Evolutionary conservation across 2,113 vertebrate species (phyloP).

Genomic region (Alces alces): DNA sequence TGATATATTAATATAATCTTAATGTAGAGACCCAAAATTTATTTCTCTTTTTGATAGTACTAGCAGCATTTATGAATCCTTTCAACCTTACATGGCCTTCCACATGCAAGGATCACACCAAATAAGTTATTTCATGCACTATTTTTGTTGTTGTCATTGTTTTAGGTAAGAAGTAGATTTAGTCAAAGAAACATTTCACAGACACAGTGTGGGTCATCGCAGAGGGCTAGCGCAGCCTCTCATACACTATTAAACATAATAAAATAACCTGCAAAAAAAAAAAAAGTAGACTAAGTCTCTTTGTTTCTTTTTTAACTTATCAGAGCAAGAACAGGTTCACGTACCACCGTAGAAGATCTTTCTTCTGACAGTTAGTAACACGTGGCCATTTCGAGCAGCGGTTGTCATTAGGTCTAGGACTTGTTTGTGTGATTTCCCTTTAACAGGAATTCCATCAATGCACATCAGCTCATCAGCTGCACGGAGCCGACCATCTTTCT

Average conservation of each 20-base stretch:
- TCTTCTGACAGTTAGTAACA: conserved; percentile 93
- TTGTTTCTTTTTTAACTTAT: not conserved
- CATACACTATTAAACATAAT: not conserved
- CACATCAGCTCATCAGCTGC: conserved; percentile 96
- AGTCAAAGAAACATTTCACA: not conserved
- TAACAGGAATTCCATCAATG: conserved; percentile 93
- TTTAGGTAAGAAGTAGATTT: not conserved
- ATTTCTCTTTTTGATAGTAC: not conserved
- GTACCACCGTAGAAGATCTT: conserved; percentile 88
- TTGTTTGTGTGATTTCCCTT: conserved; percentile 96
- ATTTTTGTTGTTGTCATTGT: not conserved
- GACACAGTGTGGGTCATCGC: not conserved
- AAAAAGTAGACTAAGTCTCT: not conserved
- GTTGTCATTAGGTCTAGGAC: conserved; percentile 98
- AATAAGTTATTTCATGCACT: not conserved
- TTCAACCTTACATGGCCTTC: not conserved
- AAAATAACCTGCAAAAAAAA: not conserved
- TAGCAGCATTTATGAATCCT: not conserved
- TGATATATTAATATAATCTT: not conserved
- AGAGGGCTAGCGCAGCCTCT: not conserved
- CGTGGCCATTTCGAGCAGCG: conserved; percentile 95
- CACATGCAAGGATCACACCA: not conserved
- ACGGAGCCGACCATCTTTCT: conserved; percentile 94
- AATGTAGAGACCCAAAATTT: not conserved
- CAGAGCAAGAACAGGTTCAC: conserved; percentile 30